A percentile compares a stretch with the other conserved stretches of the same genome.
Conservation (phyloP, 2,888 invertebrate genomes). For the Tiphia femorata region DNA sequence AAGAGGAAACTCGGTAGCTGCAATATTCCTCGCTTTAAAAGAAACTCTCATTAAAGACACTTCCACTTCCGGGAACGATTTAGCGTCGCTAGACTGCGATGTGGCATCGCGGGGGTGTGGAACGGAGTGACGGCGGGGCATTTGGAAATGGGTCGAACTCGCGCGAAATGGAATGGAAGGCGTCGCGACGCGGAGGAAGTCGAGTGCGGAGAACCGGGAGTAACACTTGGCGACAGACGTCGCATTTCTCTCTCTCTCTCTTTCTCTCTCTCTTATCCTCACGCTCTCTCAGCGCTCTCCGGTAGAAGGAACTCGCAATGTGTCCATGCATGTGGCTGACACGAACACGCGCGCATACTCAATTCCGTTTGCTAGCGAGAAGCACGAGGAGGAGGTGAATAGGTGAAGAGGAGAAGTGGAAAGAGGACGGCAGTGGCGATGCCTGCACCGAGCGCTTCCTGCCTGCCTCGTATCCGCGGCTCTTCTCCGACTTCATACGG, state of each 20-base stretch:
- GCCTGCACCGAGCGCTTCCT: not conserved
- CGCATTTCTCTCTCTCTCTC: not conserved
- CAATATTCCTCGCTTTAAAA: too few relatives aligned
- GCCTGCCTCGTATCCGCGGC: not conserved
- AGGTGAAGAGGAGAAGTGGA: too few relatives aligned
- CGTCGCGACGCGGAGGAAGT: slow-evolving; percentile 24
- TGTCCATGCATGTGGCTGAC: not conserved
- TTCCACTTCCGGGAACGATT: too few relatives aligned
- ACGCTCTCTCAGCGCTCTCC: not conserved
- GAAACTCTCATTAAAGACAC: too few relatives aligned
- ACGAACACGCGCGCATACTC: not conserved
- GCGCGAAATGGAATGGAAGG: slow-evolving; percentile 28
- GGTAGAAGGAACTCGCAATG: too few relatives aligned
- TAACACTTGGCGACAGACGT: slow-evolving; percentile 34
- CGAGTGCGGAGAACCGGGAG: slow-evolving; percentile 26
- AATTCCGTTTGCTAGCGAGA: not conserved
- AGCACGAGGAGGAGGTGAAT: too few relatives aligned
- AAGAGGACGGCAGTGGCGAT: too few relatives aligned
- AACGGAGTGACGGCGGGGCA: not conserved
- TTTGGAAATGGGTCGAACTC: slow-evolving; percentile 3
- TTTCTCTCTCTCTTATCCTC: not conserved
- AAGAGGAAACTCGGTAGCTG: too few relatives aligned
- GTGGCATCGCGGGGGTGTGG: not conserved
- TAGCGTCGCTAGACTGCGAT: too few relatives aligned
- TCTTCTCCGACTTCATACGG: not conserved